phyloP scores from a whole-genome alignment of 2,797 vertebrate genomes.

The Malacoctenus gilli region DNA sequence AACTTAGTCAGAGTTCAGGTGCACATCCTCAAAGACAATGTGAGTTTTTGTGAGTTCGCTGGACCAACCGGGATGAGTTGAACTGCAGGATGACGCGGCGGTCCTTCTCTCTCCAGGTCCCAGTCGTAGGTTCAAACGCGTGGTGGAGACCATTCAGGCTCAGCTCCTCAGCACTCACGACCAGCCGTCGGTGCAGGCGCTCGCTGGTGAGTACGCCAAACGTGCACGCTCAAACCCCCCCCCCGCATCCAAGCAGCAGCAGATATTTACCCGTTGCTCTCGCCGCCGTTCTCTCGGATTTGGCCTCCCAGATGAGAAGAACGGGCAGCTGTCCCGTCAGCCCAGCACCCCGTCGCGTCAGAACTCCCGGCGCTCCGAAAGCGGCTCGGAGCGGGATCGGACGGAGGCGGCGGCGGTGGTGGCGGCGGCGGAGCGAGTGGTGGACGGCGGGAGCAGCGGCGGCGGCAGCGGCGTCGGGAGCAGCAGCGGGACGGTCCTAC shows the following conservation, averaged over 20 bases:
- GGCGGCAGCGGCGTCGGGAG: conserved; percentile 37
- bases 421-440: conserved; percentile 50
- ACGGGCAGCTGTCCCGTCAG: conserved; percentile 83
- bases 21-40: too few relatives aligned
- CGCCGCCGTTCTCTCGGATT: neutral
- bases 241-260: too few relatives aligned
- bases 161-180: conserved; percentile 92
- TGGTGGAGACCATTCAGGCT: conserved; percentile 95
- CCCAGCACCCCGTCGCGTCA: conserved; percentile 86
- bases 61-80: too few relatives aligned
- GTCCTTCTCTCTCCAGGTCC: conserved; percentile 78
- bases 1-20: too few relatives aligned
- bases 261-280: too few relatives aligned
- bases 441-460: conserved; percentile 29
- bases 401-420: conserved; percentile 53
- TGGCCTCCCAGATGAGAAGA: conserved; percentile 87
- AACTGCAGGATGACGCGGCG: too few relatives aligned
- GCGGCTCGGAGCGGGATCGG: conserved; percentile 78
- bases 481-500: conserved; percentile 66
- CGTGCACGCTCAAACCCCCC: neutral
- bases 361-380: conserved; percentile 86
- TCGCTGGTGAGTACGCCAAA: conserved; percentile 81
- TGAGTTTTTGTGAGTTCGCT: too few relatives aligned
- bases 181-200: conserved; percentile 92
- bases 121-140: conserved; percentile 92